Percentiles rank a stretch among this genome's conserved stretches.
phyloP scores from a whole-genome alignment of 2,113 vertebrate genomes.

The Paralichthys olivaceus region DNA sequence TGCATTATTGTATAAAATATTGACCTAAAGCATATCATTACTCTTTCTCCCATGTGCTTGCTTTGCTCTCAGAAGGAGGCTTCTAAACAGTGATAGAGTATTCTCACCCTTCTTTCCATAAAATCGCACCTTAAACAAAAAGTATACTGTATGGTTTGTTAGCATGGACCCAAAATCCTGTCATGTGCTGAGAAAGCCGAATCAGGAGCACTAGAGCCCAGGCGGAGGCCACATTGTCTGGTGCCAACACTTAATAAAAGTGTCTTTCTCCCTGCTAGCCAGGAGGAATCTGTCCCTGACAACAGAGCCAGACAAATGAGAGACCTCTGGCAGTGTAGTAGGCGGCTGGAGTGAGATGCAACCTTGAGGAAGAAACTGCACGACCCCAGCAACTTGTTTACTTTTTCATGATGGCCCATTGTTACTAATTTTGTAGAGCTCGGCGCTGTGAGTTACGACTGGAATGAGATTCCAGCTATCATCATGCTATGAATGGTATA shows the following conservation, averaged over 20 bases:
- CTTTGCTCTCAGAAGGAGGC: conserved; percentile 50
- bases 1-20: conserved; percentile 95
- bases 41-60: conserved; percentile 68
- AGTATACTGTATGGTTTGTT: conserved; percentile 71
- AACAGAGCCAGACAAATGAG: conserved; percentile 89
- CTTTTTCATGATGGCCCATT: conserved; percentile 38
- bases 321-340: conserved; percentile 80
- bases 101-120: not conserved
- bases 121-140: conserved; percentile 20
- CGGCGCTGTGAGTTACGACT: conserved; percentile 8
- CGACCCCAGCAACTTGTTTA: conserved; percentile 48
- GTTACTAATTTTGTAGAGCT: conserved; percentile 29
- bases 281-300: conserved; percentile 85
- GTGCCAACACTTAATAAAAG: conserved; percentile 90
- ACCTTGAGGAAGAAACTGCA: conserved; percentile 81
- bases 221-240: conserved; percentile 85
- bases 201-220: conserved; percentile 79
- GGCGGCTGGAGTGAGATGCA: conserved; percentile 59
- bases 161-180: conserved; percentile 36
- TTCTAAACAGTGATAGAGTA: conserved; percentile 63
- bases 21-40: conserved; percentile 93
- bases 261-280: conserved; percentile 84
- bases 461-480: conserved; percentile 29
- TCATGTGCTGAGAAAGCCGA: conserved; percentile 29
- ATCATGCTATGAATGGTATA: conserved; percentile 29